Conservation (phyloP, 2,888 invertebrate species). For the Drosophila merina region DNA sequence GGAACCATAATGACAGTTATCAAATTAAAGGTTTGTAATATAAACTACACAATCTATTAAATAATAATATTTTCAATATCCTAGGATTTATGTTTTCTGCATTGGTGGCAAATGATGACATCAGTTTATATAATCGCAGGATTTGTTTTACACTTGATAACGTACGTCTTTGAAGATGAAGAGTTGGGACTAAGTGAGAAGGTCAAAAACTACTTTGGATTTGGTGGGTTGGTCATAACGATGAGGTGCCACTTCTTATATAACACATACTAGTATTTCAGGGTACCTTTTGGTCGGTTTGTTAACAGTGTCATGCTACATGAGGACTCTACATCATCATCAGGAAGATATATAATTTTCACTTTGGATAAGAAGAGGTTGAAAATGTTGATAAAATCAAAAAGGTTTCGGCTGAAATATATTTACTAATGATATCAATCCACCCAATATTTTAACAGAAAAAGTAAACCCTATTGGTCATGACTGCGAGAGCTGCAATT, state of each 20-base stretch:
- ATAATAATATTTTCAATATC: background rate
- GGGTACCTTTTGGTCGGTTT: background rate
- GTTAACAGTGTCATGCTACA: background rate
- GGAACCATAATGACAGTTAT: background rate
- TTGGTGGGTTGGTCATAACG: background rate
- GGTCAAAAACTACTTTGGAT: constrained; percentile 1
- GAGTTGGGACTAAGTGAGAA: background rate
- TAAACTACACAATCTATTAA: background rate
- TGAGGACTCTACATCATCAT: background rate
- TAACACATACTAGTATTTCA: background rate
- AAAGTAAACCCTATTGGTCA: background rate
- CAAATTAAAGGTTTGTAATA: background rate
- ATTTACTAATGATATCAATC: background rate
- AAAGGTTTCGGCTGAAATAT: background rate
- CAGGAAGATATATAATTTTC: background rate
- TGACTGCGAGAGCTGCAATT: background rate
- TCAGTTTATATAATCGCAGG: background rate
- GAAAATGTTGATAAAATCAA: background rate
- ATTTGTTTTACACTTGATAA: background rate
- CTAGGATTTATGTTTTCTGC: background rate
- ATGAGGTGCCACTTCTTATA: too few species aligned
- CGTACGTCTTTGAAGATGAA: background rate
- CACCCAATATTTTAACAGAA: background rate
- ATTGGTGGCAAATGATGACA: background rate
- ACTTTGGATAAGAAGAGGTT: background rate